These are phyloP conservation scores for Saguinus imperator DNA, from an alignment of 2,113 vertebrate species.

Conservation along the genomic window DNA sequence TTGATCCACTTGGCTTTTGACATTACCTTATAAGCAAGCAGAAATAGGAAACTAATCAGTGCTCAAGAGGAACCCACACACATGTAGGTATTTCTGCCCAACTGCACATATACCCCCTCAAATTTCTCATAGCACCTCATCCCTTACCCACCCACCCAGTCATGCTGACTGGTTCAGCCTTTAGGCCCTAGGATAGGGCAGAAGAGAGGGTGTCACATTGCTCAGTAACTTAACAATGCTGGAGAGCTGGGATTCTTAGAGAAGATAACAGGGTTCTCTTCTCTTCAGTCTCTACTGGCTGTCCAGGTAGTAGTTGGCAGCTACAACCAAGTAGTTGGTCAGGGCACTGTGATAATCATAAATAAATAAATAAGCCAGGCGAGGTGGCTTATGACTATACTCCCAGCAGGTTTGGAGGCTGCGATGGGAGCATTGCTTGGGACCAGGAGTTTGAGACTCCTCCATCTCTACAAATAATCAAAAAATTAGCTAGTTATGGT, in stretches of 20 bases:
- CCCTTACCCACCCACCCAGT: neutral
- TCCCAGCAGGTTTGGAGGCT: no score
- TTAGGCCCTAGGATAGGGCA: neutral
- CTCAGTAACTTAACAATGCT: neutral
- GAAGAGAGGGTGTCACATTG: neutral
- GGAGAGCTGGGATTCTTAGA: neutral
- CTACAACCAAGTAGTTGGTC: neutral
- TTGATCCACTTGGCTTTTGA: conserved; percentile 18
- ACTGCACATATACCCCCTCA: neutral
- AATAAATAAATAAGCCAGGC: neutral
- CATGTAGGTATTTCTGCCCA: neutral
- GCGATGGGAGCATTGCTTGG: no score
- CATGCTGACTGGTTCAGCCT: neutral
- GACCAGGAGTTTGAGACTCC: no score
- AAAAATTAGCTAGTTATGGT: no score
- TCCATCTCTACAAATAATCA: no score
- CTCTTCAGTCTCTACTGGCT: neutral
- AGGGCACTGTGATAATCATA: neutral
- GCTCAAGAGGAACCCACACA: neutral
- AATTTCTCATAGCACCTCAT: neutral
- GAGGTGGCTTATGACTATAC: no score
- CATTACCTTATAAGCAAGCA: neutral
- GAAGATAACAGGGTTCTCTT: neutral
- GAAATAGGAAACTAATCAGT: neutral
- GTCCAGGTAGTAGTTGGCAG: neutral